A percentile compares a stretch with the other conserved stretches of the same genome.
Conservation (phyloP, 2,888 invertebrate genomes). For the Trypoxylon attenuatum region DNA sequence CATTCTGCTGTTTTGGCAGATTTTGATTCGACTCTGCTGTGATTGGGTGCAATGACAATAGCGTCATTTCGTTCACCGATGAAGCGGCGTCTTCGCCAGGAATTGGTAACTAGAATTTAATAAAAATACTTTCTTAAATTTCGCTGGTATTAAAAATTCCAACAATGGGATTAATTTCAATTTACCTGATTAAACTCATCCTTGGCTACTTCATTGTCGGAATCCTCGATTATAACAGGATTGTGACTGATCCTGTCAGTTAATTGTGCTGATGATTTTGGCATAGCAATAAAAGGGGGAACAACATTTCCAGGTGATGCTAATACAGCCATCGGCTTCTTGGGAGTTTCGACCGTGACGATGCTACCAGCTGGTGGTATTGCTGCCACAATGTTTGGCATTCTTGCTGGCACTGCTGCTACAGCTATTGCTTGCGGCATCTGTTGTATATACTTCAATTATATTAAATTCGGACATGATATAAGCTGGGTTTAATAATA, state of each 20-base stretch:
- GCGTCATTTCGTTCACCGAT: constrained; percentile 67
- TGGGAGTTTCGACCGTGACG: constrained; percentile 10
- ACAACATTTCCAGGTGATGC: constrained; percentile 44
- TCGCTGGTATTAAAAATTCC: not conserved
- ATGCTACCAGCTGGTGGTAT: constrained; percentile 54
- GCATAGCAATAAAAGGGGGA: constrained; percentile 70
- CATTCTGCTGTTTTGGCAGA: constrained; percentile 52
- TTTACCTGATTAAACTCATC: constrained; percentile 66
- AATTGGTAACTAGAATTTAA: constrained; percentile 59
- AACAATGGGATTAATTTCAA: not conserved
- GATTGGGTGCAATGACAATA: constrained; percentile 65
- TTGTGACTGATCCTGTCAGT: constrained; percentile 69
- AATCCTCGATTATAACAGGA: constrained; percentile 62
- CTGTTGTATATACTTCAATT: constrained; percentile 12
- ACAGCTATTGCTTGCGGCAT: constrained; percentile 40
- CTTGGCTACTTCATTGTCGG: constrained; percentile 68
- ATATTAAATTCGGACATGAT: too few relatives aligned
- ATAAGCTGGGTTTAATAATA: too few relatives aligned
- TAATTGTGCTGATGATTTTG: constrained; percentile 65
- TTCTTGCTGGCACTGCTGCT: constrained; percentile 38
- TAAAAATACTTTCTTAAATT: not conserved
- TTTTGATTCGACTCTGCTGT: constrained; percentile 48
- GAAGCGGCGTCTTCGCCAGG: constrained; percentile 66
- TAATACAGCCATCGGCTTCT: constrained; percentile 25
- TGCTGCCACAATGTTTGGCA: constrained; percentile 60